Conservation (phyloP, 2,797 vertebrate species). For the Chloroceryle amazona region DNA sequence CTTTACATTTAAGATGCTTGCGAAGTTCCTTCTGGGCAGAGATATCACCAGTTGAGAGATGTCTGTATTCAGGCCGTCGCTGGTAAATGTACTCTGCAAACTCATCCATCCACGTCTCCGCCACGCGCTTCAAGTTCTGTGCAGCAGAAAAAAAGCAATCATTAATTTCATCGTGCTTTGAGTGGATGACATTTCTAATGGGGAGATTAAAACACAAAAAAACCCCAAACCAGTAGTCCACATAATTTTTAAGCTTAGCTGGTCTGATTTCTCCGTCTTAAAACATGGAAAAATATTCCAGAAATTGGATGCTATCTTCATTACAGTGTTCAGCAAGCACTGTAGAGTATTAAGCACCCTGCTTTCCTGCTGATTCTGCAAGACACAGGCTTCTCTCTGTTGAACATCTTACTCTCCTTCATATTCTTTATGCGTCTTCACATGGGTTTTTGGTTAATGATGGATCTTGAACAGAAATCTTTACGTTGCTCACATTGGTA, state of each 20-base stretch:
- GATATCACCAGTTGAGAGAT: conserved; percentile 90
- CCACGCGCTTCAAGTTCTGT: conserved; percentile 91
- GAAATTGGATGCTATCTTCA: rapidly evolving
- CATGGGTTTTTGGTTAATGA: background rate
- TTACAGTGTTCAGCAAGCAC: background rate
- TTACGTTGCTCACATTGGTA: background rate
- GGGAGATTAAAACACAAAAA: background rate
- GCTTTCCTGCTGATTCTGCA: background rate
- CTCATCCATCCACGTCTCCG: conserved; percentile 94
- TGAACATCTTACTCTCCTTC: background rate
- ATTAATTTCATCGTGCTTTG: background rate
- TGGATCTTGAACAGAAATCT: background rate
- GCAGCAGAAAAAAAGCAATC: background rate
- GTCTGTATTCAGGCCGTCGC: conserved; percentile 90
- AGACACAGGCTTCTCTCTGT: background rate
- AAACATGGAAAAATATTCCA: background rate
- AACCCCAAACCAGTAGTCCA: background rate
- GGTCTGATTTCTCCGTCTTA: background rate
- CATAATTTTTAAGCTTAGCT: background rate
- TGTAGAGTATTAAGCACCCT: background rate
- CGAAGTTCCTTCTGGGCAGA: conserved; percentile 89
- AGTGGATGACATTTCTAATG: background rate
- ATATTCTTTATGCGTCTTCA: background rate
- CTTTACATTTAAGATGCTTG: conserved; percentile 90
- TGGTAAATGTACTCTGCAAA: conserved; percentile 92